Percentiles rank a stretch among this genome's conserved stretches.
Evolutionary conservation across 2,888 invertebrate species (phyloP).

Genomic region (Ischnus inquisitorius): DNA sequence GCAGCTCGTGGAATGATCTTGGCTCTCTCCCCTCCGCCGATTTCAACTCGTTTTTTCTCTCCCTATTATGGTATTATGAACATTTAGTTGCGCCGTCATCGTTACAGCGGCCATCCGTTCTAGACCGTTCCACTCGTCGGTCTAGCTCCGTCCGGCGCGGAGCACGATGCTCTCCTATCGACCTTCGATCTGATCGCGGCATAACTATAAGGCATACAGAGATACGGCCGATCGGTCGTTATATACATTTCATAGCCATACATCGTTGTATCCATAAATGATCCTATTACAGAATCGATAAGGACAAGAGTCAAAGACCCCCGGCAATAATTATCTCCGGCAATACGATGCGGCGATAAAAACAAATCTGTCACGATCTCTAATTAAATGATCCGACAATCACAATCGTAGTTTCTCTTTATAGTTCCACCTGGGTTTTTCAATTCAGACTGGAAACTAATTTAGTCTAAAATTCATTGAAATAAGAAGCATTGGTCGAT

Average conservation of each 20-base stretch:
- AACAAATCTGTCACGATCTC: not conserved
- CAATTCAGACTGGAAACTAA: too few species aligned
- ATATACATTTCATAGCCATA: constrained; percentile 52
- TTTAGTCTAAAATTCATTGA: too few species aligned
- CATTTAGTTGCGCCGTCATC: constrained; percentile 84
- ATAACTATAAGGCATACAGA: constrained; percentile 42
- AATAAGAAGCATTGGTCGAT: too few species aligned
- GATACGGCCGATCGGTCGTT: constrained; percentile 39
- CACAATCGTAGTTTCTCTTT: not conserved
- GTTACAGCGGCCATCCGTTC: constrained; percentile 78
- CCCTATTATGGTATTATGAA: constrained; percentile 84
- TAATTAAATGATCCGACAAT: not conserved
- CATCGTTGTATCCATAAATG: constrained; percentile 48
- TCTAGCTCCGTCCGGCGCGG: constrained; percentile 52
- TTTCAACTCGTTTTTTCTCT: constrained; percentile 74
- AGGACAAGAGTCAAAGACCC: constrained; percentile 36
- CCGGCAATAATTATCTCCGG: constrained; percentile 15
- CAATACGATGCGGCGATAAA: not conserved
- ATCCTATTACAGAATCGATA: constrained; percentile 62
- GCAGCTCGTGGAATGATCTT: constrained; percentile 56
- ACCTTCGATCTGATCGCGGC: constrained; percentile 62
- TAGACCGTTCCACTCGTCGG: constrained; percentile 67
- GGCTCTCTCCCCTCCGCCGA: constrained; percentile 38
- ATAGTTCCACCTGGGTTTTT: too few species aligned
- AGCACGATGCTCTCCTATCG: constrained; percentile 54